Conservation (phyloP, 2,888 invertebrate species). For the Zelleria hepariella region DNA sequence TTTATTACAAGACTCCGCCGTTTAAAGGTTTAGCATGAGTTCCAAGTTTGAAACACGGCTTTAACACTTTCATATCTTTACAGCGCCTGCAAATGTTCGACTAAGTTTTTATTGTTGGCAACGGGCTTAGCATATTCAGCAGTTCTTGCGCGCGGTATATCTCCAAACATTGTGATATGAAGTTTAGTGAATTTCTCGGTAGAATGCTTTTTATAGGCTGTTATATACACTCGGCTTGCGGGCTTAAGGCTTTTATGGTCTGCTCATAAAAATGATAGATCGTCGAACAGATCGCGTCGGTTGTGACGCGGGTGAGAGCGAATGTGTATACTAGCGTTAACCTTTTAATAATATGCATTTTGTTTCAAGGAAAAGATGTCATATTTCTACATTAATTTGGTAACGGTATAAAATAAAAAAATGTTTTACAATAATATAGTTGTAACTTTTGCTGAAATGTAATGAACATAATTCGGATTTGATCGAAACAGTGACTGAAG, state of each 20-base stretch:
- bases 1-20: background rate
- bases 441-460: background rate
- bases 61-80: background rate
- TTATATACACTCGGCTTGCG: conserved; percentile 62
- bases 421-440: background rate
- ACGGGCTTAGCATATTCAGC: conserved; percentile 10
- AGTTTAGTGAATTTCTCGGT: conserved; percentile 49
- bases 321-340: background rate
- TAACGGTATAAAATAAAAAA: background rate
- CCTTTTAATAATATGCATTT: background rate
- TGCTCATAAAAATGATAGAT: conserved; percentile 66
- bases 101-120: background rate
- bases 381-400: background rate
- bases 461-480: background rate
- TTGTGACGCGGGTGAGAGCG: background rate
- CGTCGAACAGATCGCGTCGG: conserved; percentile 32
- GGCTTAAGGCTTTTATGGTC: conserved; percentile 55
- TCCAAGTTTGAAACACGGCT: background rate
- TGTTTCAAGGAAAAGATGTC: background rate
- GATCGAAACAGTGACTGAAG: no score
- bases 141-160: conserved; percentile 20
- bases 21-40: background rate
- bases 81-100: background rate
- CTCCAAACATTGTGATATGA: conserved; percentile 36
- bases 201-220: conserved; percentile 60